These are phyloP conservation scores for Hydropsyche betteni DNA, from an alignment of 2,888 invertebrate species.

Conservation along the genomic window DNA sequence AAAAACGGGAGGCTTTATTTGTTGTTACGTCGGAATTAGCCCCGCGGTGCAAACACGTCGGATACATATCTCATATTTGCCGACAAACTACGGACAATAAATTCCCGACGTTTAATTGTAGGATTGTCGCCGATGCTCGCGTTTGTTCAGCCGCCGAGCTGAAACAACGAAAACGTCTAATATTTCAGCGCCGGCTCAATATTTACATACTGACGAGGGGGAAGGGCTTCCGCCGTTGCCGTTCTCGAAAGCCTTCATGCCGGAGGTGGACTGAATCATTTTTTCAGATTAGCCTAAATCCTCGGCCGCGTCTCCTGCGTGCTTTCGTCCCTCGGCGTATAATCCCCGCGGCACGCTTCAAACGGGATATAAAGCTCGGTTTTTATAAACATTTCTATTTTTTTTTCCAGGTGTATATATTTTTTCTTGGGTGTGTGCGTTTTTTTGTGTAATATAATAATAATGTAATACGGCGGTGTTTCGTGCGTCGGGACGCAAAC, in stretches of 20 bases:
- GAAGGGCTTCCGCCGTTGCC: no score
- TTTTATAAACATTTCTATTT: slow-evolving; percentile 14
- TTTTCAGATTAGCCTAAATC: slow-evolving; percentile 28
- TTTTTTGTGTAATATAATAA: no score
- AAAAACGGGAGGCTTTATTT: slow-evolving; percentile 34
- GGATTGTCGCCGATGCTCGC: slow-evolving; percentile 12
- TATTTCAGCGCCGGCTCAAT: slow-evolving; percentile 18
- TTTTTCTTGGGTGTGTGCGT: no score
- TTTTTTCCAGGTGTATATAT: background rate
- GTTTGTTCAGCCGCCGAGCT: slow-evolving; percentile 14
- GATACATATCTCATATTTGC: slow-evolving; percentile 40
- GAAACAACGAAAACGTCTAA: slow-evolving; percentile 16
- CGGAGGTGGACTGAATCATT: slow-evolving; percentile 26
- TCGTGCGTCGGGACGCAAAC: no score
- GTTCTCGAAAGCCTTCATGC: background rate
- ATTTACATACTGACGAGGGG: slow-evolving; percentile 9
- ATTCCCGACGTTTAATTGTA: slow-evolving; percentile 36
- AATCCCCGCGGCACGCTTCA: slow-evolving; percentile 25
- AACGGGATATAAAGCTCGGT: slow-evolving; percentile 22
- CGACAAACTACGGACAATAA: slow-evolving; percentile 38
- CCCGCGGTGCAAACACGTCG: slow-evolving; percentile 30
- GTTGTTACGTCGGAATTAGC: slow-evolving; percentile 36
- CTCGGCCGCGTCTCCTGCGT: background rate
- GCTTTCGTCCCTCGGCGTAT: slow-evolving; percentile 24
- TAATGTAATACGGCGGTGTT: no score